Percentiles rank a stretch among this genome's conserved stretches.
Conservation (phyloP, 2,113 vertebrate species). For the Dolichallabes microphthalmus region DNA sequence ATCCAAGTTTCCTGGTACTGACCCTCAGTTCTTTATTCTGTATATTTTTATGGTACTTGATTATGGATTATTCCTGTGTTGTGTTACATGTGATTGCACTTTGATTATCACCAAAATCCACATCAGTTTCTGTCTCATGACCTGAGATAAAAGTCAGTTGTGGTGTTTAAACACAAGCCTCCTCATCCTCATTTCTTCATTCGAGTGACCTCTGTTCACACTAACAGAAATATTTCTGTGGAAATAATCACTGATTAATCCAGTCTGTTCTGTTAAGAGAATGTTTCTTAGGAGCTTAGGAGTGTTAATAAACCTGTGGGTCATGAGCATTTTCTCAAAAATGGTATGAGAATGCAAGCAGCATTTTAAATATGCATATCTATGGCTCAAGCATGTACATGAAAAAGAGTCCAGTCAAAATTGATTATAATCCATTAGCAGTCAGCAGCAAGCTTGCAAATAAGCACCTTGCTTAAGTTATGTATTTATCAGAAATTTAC, state of each 20-base stretch:
- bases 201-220: background rate
- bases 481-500: background rate
- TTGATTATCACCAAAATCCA: background rate
- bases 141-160: background rate
- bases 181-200: background rate
- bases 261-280: background rate
- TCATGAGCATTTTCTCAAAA: background rate
- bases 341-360: background rate
- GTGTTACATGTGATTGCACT: background rate
- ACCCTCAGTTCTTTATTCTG: no score
- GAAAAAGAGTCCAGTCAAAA: background rate
- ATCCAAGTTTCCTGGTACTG: background rate
- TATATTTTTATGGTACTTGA: background rate
- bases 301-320: background rate
- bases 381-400: background rate
- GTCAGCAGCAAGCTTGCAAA: background rate
- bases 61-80: background rate
- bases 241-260: background rate
- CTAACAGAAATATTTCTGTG: background rate
- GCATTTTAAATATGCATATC: background rate
- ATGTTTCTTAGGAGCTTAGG: background rate
- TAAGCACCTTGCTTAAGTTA: background rate
- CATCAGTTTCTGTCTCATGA: background rate
- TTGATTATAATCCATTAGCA: background rate
- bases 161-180: background rate